Evolutionary conservation across 2,888 invertebrate species (phyloP).

Genomic region (Cordilura impudica): DNA sequence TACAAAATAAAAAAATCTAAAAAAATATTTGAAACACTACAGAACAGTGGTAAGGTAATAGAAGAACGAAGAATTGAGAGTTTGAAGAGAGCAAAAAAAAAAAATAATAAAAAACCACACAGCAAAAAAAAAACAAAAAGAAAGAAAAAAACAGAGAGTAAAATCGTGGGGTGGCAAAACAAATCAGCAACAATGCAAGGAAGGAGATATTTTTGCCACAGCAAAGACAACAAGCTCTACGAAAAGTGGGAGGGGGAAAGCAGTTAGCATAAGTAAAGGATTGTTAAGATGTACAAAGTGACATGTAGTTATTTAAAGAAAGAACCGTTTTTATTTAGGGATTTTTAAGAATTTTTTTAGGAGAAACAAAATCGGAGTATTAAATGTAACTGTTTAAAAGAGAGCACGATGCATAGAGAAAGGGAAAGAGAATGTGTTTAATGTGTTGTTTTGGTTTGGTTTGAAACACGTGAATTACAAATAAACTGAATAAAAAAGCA

Average conservation of each 20-base stretch:
- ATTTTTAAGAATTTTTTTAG: constrained; percentile 31
- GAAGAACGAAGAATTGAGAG: constrained; percentile 41
- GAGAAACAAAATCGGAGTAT: constrained; percentile 27
- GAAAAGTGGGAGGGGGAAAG: constrained; percentile 56
- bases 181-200: neutral
- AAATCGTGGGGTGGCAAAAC: neutral
- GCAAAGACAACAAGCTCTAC: too few relatives aligned
- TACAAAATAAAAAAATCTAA: constrained; percentile 51
- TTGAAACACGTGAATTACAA: constrained; percentile 61
- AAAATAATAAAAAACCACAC: constrained; percentile 15
- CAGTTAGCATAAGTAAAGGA: constrained; percentile 53
- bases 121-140: neutral
- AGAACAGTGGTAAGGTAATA: constrained; percentile 13
- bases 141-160: constrained; percentile 32
- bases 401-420: neutral
- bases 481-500: constrained; percentile 56
- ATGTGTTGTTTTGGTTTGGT: constrained; percentile 37
- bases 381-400: neutral
- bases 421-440: neutral
- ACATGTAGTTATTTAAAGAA: constrained; percentile 5
- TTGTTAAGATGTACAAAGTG: constrained; percentile 26
- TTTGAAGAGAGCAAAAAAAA: constrained; percentile 55
- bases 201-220: neutral
- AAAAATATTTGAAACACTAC: constrained; percentile 19
- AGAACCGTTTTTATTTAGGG: constrained; percentile 9